phyloP scores from a whole-genome alignment of 2,113 vertebrate species.

The Scomber colias region DNA sequence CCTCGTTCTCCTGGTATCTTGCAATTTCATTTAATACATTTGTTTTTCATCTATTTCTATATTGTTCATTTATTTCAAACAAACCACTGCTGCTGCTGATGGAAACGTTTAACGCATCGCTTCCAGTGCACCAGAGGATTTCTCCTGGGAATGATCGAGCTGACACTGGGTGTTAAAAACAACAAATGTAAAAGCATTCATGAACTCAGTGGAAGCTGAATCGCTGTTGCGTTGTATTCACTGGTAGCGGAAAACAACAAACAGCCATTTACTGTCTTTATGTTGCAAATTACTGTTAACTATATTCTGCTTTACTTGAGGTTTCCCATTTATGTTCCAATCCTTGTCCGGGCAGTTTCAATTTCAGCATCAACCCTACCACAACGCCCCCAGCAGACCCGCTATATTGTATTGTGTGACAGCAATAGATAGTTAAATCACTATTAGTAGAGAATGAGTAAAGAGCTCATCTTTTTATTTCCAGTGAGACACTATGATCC shows the following conservation, averaged over 20 bases:
- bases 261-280: not conserved
- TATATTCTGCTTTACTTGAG: not conserved
- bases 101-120: conserved; percentile 59
- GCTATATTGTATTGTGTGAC: conserved; percentile 21
- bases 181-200: conserved; percentile 37
- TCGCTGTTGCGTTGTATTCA: conserved; percentile 3
- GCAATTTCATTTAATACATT: conserved; percentile 52
- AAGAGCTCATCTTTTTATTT: conserved; percentile 55
- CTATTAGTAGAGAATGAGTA: conserved; percentile 64
- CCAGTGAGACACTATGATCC: conserved; percentile 43
- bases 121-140: conserved; percentile 37
- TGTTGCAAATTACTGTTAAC: conserved; percentile 17
- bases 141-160: conserved; percentile 48
- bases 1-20: conserved; percentile 33
- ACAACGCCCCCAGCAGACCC: not conserved
- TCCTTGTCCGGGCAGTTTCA: conserved; percentile 7
- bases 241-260: conserved; percentile 7
- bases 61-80: conserved; percentile 59
- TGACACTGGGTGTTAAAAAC: conserved; percentile 39
- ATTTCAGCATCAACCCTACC: conserved; percentile 15
- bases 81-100: conserved; percentile 42
- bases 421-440: conserved; percentile 76
- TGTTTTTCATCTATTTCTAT: conserved; percentile 53
- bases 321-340: not conserved
- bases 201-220: conserved; percentile 13